A percentile compares a stretch with the other conserved stretches of the same genome.
Evolutionary conservation across 2,797 vertebrate genomes (phyloP).

Genomic region (Muraenolepis orangiensis): DNA sequence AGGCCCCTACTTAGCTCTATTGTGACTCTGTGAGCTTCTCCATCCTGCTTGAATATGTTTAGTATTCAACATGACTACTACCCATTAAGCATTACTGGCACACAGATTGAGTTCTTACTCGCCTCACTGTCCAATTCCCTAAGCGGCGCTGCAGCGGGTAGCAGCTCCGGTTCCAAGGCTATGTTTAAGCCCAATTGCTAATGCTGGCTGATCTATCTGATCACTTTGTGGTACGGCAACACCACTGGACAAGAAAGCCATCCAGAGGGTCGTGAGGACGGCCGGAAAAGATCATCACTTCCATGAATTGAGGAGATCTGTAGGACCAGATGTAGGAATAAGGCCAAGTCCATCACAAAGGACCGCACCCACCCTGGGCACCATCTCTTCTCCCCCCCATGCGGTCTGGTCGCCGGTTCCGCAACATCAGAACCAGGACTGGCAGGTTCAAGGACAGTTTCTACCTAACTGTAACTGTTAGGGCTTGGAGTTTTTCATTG

Average conservation of each 20-base stretch:
- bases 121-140: background rate
- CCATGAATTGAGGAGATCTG: too few relatives aligned
- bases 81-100: background rate
- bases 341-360: too few relatives aligned
- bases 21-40: background rate
- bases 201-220: conserved; percentile 1
- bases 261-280: too few relatives aligned
- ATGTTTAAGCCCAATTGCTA: background rate
- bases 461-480: background rate
- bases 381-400: too few relatives aligned
- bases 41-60: background rate
- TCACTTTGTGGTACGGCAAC: too few relatives aligned
- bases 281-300: too few relatives aligned
- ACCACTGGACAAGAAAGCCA: too few relatives aligned
- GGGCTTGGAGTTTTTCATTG: background rate
- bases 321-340: too few relatives aligned
- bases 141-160: background rate
- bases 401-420: too few relatives aligned
- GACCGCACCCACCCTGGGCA: too few relatives aligned
- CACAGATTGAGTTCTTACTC: background rate
- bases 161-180: background rate
- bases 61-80: background rate
- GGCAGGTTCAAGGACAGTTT: too few relatives aligned
- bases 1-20: background rate
- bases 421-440: too few relatives aligned